A percentile compares a stretch with the other conserved stretches of the same genome.
phyloP scores from a whole-genome alignment of 2,888 invertebrate species.

The Toxonevra muliebris region DNA sequence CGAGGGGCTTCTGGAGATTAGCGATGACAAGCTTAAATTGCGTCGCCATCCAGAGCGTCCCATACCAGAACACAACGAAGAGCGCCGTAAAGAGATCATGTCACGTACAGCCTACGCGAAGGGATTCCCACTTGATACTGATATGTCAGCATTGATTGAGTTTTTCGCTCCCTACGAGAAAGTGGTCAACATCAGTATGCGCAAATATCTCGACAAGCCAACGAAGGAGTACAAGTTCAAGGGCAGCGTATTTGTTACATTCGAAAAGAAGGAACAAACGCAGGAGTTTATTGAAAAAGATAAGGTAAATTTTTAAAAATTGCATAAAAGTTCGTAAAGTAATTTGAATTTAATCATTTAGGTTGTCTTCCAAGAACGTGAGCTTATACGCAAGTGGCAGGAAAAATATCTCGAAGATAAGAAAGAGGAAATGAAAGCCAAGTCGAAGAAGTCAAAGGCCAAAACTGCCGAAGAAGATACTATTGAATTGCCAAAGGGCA shows the following conservation, averaged over 20 bases:
- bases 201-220: conserved; percentile 70
- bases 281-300: conserved; percentile 79
- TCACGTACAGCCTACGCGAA: conserved; percentile 86
- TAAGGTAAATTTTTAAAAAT: conserved; percentile 55
- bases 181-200: conserved; percentile 74
- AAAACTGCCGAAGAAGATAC: conserved; percentile 58
- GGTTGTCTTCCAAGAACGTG: conserved; percentile 74
- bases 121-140: conserved; percentile 78
- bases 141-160: conserved; percentile 76
- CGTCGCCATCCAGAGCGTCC: conserved; percentile 74
- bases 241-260: conserved; percentile 92
- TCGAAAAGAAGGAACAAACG: conserved; percentile 82
- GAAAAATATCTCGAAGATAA: conserved; percentile 74
- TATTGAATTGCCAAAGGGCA: conserved; percentile 73
- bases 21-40: conserved; percentile 69
- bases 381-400: conserved; percentile 76
- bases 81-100: conserved; percentile 80
- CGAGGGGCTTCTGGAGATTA: conserved; percentile 76
- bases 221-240: conserved; percentile 78
- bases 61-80: conserved; percentile 85
- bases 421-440: conserved; percentile 72
- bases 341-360: conserved; percentile 22
- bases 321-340: background rate
- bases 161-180: conserved; percentile 77
- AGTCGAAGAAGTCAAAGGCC: conserved; percentile 68